Evolutionary conservation across 2,888 invertebrate genomes (phyloP), one percentile per base, ranked within the genome.

Genomic region (Xestia sexstrigata): DNA sequence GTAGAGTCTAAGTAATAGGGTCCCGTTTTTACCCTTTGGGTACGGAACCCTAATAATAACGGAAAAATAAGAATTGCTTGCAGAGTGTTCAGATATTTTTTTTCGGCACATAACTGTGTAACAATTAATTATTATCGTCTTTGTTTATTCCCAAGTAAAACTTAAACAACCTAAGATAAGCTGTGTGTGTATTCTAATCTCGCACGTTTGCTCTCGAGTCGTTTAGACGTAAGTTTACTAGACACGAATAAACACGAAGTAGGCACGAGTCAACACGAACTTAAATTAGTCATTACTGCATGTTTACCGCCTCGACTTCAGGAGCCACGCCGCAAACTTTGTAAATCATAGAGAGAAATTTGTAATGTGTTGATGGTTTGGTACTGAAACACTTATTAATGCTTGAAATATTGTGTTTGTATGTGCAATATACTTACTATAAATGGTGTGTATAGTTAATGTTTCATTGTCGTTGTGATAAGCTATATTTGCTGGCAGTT

Each of bases 231-330:
- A 35, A 73, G 65, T 69, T 30, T 55, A 65, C 74, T 62, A 82
- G 74, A 74, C 78, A 73, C 65, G 76, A 78, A n/a, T 65, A 15
- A 65, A 65, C 63, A 65, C 63, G 63, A 63, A 6, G 11, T 39
- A 39, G 39, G 83, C 75, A 78, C 39, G 69, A 83, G 83, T 83
- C 86, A 88, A 83, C 87, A 81, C 63, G 35, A 76, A 86, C 88
- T 86, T 88, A 86, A 86, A 86, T 88, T 80, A 83, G 88, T 88
- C 76, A 83, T 83, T 80, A 86, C 65, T 72, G 67, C 73, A 83
- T 86, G 83, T 83, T 83, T 76, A 79, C 81, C 62, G 62, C 74
- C 26, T 39, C 55, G 30, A 62, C 30, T 62, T 62, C 17, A 9
- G 8, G 39, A 70, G 65, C 49, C 58, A 20, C 35, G 62, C 39